Evolutionary conservation across 2,113 vertebrate species (phyloP).

Genomic region (Cryptotis parvus): DNA sequence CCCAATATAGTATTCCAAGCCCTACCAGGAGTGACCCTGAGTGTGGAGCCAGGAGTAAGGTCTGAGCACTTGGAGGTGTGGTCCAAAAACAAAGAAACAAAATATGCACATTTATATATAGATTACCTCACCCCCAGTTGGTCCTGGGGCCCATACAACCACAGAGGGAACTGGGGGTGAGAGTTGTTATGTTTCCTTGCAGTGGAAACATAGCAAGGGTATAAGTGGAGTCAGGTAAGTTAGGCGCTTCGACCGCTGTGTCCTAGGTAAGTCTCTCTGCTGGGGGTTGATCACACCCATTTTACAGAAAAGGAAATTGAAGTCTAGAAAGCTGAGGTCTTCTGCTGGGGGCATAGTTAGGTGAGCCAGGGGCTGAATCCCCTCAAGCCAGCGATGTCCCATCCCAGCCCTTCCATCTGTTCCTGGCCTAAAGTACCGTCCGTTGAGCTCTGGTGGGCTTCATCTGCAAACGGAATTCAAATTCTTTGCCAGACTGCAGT

Average conservation of each 20-base stretch:
- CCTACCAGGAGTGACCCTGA: too few species aligned
- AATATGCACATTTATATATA: too few species aligned
- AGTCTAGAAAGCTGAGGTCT: not conserved
- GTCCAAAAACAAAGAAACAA: too few species aligned
- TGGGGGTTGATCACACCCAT: not conserved
- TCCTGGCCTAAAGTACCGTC: not conserved
- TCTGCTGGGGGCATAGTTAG: not conserved
- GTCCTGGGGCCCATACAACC: not conserved
- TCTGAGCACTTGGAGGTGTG: too few species aligned
- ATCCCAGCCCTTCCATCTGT: not conserved
- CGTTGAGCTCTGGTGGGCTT: not conserved
- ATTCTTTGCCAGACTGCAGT: too few species aligned
- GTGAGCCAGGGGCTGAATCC: not conserved
- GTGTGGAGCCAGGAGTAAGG: too few species aligned
- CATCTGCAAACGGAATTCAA: too few species aligned
- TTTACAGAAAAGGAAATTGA: slow-evolving; percentile 14
- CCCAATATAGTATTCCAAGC: too few species aligned
- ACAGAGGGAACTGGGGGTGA: not conserved
- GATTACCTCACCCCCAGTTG: not conserved
- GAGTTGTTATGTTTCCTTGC: too few species aligned
- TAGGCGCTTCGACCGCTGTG: not conserved
- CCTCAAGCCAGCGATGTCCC: not conserved
- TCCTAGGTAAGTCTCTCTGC: not conserved
- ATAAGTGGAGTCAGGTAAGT: not conserved
- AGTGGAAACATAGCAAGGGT: not conserved